Evolutionary conservation across 1,140 invertebrate species (phyloP).

Genomic region (Diabrotica virgifera): DNA sequence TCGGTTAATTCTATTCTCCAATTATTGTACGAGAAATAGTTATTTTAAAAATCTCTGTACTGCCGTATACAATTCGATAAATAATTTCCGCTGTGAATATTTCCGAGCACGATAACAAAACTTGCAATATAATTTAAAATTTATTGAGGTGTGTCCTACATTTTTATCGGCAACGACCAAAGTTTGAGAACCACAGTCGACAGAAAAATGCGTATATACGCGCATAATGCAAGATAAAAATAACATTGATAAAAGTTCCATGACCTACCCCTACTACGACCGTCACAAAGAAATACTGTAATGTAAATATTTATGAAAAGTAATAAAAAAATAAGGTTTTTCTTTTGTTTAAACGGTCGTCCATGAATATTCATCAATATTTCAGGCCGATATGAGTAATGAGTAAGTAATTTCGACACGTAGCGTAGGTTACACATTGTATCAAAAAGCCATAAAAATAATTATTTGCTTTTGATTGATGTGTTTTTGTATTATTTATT

Average conservation of each 20-base stretch:
- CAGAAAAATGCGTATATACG: slow-evolving; percentile 19
- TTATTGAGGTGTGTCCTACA: slow-evolving; percentile 2
- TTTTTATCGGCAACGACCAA: background rate
- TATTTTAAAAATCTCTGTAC: too few relatives aligned
- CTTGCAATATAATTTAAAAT: background rate
- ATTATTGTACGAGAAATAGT: too few relatives aligned
- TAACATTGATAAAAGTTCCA: slow-evolving; percentile 38
- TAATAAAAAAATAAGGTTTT: slow-evolving; percentile 14
- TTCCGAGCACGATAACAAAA: too few relatives aligned
- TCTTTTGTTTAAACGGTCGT: slow-evolving; percentile 11
- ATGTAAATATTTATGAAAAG: slow-evolving; percentile 18
- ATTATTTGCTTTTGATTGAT: too few relatives aligned
- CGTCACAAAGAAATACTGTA: slow-evolving; percentile 28
- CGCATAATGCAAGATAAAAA: slow-evolving; percentile 22
- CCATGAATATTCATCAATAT: slow-evolving; percentile 12
- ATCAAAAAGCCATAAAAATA: too few relatives aligned
- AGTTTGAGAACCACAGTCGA: slow-evolving; percentile 16
- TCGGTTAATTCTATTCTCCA: too few relatives aligned
- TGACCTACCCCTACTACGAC: slow-evolving; percentile 34
- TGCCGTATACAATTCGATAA: too few relatives aligned
- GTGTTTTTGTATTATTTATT: too few relatives aligned
- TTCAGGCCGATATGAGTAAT: background rate
- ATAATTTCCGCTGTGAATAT: too few relatives aligned
- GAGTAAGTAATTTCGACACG: too few relatives aligned
- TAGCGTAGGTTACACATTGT: too few relatives aligned